Base-by-base conservation (phyloP, 1,140 invertebrate species). In the Drosophila truncata region DNA sequence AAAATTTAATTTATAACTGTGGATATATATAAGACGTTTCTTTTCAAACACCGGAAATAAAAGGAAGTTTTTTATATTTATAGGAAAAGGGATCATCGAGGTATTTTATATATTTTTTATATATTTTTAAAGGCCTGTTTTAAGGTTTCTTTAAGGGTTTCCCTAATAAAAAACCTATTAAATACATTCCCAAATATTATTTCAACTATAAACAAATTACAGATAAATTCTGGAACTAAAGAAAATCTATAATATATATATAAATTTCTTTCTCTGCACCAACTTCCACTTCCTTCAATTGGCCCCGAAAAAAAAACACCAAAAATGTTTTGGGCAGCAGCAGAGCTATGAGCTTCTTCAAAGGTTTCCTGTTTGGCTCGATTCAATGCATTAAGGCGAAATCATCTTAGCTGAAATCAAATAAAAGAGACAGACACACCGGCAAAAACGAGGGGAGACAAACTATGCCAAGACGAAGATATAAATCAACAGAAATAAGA, bases 1-100 rank as follows among this genome's bases (percentile, higher is more conserved):
- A 80, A 80, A 80, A 80, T 80, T 80, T 80, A 79, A 80, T 80
- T 80, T 80, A 80, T 80, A 80, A 80, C 61, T 58, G 64, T 63
- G 39, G 33, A 47, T 63, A 73, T 42, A 75, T 23, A 74, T 35
- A 74, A 49, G 65, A 29, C n/a, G 31, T 31, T 60, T 39, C 35
- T 31, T 37, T 73, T 16, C 1, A 5, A 23, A 23, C 58, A 46
- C 33, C 35, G 60, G 18, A 35, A 54, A 47, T 14, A 54, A 52
- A 52, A 33, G 18, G 2, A 29, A n/a, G 25, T 2, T 11, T 0
- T 14, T 2, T 52, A 14, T 14, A 33, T 20, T 27, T 20, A 0
- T 5, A 44, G 20, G 4, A 23, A 44, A 20, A 20, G 13, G 2
- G 8, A 41, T 41, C 2, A 4, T 5, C 16, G 37, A 39, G 37